phyloP scores from a whole-genome alignment of 2,797 vertebrate genomes.

The Cuculus canorus region DNA sequence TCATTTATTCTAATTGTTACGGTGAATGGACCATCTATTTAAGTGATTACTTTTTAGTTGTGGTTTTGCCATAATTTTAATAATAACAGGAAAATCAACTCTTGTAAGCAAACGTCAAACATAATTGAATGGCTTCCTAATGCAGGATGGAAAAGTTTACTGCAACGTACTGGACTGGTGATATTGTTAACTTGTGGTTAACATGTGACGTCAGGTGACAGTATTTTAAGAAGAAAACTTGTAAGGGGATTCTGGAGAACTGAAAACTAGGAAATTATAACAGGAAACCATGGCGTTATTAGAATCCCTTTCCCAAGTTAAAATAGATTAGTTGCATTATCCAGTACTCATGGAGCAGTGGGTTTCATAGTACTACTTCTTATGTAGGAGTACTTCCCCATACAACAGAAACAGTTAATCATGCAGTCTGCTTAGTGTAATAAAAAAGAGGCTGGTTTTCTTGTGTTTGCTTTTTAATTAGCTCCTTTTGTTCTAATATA shows the following conservation, averaged over 20 bases:
- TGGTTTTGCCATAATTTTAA: not conserved
- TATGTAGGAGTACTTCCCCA: not conserved
- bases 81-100: not conserved
- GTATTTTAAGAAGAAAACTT: not conserved
- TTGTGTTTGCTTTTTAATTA: not conserved
- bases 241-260: not conserved
- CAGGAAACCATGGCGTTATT: not conserved
- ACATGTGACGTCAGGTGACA: not conserved
- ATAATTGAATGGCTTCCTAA: not conserved
- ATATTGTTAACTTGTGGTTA: not conserved
- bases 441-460: not conserved
- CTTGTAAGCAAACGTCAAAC: not conserved
- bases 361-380: not conserved
- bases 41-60: not conserved
- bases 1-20: not conserved
- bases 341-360: not conserved
- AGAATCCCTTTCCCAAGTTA: not conserved
- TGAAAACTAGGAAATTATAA: not conserved
- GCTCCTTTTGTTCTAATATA: not conserved
- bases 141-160: not conserved
- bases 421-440: not conserved
- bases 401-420: not conserved
- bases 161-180: not conserved
- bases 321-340: not conserved
- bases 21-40: not conserved